Conservation (phyloP, 2,113 vertebrate genomes). For the Regulus satrapa region DNA sequence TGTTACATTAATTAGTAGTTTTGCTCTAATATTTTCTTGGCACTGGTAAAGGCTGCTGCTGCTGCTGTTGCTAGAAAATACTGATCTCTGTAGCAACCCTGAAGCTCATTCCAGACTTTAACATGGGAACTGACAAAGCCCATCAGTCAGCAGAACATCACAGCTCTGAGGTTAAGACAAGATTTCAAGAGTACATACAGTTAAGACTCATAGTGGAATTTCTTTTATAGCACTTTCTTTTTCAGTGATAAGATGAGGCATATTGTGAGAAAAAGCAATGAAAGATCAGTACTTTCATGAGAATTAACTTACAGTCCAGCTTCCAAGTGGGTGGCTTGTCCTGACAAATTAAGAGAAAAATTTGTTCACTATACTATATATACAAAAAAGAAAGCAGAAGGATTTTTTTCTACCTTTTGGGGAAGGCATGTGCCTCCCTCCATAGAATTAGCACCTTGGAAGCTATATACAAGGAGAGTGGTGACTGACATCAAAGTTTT, state of each 20-base stretch:
- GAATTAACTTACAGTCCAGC: not conserved
- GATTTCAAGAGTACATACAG: not conserved
- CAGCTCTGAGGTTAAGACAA: constrained; percentile 34
- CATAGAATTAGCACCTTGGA: constrained; percentile 38
- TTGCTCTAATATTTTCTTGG: constrained; percentile 42
- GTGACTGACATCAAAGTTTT: constrained; percentile 76
- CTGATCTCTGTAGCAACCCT: constrained; percentile 11
- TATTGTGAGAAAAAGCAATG: not conserved
- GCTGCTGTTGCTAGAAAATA: constrained; percentile 36
- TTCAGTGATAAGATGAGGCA: not conserved
- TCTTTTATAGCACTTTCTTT: not conserved
- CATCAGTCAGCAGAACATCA: constrained; percentile 42
- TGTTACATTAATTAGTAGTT: constrained; percentile 68
- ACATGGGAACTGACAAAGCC: constrained; percentile 51
- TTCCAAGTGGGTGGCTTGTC: not conserved
- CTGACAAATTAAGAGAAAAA: not conserved
- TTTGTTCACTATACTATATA: not conserved
- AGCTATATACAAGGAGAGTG: constrained; percentile 54
- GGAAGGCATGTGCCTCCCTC: not conserved
- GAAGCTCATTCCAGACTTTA: constrained; percentile 45
- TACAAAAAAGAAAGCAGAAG: not conserved
- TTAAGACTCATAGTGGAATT: not conserved
- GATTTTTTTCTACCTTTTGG: not conserved
- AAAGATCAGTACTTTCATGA: not conserved
- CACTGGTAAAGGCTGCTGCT: not conserved